Conservation (phyloP, 2,888 invertebrate species). For the Anoplius nigerrimus region DNA sequence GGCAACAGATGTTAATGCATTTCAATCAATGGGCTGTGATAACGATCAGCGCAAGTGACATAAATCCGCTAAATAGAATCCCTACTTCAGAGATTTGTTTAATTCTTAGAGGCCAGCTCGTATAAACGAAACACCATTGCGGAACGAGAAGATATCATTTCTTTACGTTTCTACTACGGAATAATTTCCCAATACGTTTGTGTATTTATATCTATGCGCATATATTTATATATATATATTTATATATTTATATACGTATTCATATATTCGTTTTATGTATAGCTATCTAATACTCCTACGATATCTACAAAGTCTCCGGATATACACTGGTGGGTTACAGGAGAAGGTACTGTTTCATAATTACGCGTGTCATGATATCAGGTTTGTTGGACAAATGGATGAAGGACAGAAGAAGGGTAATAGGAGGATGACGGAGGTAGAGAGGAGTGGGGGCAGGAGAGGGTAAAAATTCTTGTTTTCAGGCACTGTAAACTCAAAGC, state of each 20-base stretch:
- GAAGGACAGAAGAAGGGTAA: too few relatives aligned
- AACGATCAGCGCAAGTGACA: too few relatives aligned
- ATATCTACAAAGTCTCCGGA: constrained; percentile 24
- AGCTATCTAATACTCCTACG: constrained; percentile 33
- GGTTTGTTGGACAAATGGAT: too few relatives aligned
- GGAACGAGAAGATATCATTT: constrained; percentile 25
- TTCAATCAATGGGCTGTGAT: too few relatives aligned
- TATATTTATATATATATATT: constrained; percentile 4
- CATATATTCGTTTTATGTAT: constrained; percentile 30
- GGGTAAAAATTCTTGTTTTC: constrained; percentile 49
- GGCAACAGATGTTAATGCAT: too few relatives aligned
- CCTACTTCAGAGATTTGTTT: too few relatives aligned
- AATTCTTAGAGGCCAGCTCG: constrained; percentile 61
- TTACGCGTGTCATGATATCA: constrained; percentile 23
- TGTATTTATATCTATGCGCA: constrained; percentile 7
- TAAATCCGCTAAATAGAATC: too few relatives aligned
- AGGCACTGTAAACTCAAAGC: constrained; percentile 63
- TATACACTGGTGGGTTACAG: constrained; percentile 19
- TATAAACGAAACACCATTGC: constrained; percentile 47
- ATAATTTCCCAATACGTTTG: not conserved
- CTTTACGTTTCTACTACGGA: constrained; percentile 13
- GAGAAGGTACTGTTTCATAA: constrained; percentile 22
- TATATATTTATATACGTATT: not conserved
- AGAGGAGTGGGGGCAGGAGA: constrained; percentile 20
- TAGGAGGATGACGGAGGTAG: too few relatives aligned